Percentiles rank a stretch among this genome's conserved stretches.
Evolutionary conservation across 2,113 vertebrate species (phyloP).

Genomic region (Trachemys scripta): DNA sequence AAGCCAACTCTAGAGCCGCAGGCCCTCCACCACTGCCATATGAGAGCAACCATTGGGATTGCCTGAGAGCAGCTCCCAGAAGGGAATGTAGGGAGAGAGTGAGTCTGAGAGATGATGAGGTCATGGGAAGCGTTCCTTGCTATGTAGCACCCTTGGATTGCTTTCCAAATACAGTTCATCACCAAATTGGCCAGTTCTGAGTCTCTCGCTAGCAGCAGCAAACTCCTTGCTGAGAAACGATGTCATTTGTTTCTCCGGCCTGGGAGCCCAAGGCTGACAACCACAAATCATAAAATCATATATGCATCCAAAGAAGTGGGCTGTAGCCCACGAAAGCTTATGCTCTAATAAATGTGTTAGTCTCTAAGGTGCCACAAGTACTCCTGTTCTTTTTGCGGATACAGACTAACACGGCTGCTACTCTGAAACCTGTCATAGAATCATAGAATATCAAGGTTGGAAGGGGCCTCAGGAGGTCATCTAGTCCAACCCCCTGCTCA

Average conservation of each 20-base stretch:
- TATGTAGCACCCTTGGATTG: not conserved
- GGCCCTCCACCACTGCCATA: not conserved
- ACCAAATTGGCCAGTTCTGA: not conserved
- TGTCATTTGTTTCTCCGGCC: not conserved
- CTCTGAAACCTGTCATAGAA: no score
- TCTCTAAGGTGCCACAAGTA: no score
- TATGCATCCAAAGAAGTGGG: no score
- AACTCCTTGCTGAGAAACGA: not conserved
- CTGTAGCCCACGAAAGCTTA: no score
- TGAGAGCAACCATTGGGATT: not conserved
- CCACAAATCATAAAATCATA: not conserved
- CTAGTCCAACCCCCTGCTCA: no score
- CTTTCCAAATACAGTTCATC: not conserved
- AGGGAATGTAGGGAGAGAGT: not conserved
- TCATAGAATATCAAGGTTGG: no score
- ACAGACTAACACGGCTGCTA: no score
- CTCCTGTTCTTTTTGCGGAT: no score
- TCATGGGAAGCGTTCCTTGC: not conserved
- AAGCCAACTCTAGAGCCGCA: not conserved
- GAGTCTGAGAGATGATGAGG: not conserved
- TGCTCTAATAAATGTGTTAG: no score
- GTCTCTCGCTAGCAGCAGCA: not conserved
- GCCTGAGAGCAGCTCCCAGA: not conserved
- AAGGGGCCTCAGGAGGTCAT: no score
- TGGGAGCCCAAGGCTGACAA: not conserved